Base-by-base conservation (phyloP, 2,797 vertebrate genomes). In the Epinephelus coioides region DNA sequence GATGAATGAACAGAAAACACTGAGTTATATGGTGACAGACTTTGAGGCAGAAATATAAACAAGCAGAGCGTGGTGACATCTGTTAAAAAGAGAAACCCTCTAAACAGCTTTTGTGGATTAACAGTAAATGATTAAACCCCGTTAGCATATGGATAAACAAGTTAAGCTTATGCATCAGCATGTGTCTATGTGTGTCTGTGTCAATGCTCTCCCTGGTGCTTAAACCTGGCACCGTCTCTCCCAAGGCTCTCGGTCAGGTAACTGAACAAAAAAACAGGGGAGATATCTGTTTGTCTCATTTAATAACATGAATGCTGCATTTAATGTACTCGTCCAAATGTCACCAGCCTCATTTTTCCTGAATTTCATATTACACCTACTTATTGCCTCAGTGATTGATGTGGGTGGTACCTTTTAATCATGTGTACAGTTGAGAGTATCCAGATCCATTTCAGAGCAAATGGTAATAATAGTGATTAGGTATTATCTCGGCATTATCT, bases 51-150 rank as follows among this genome's bases (percentile, higher is more conserved):
- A 70, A 69, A 62, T 53, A 74, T 73, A 83, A 83, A 86, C 77
- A 83, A 50, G 19, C 40, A 54, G 68, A 56, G 56, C 76, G 69
- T 51, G 61, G 79, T 77, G 84, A 85, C 85, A 86, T 87, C 73
- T 85, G 89, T 76, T 89, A 68, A 82, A 85, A 88, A 89, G 78
- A 78, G 66, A 91, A 89, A 83, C 62, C 81, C 69, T 82, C 86
- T 81, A 68, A 92, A 88, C 85, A 84, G 87, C 86, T 88, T 90
- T 81, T 79, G 78, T 85, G 90, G 86, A 91, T 93, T 89, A 91
- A 79, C 81, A 72, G 80, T 74, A 77, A 84, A 85, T 69, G 82
- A 89, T 89, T 90, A 90, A 91, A 86, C 78, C 76, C 63, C 71
- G 66, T 92, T 90, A 92, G 78, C 88, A 88, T 89, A 88, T 78